Conservation (phyloP, 2,888 invertebrate species). For the Andrena fulva region DNA sequence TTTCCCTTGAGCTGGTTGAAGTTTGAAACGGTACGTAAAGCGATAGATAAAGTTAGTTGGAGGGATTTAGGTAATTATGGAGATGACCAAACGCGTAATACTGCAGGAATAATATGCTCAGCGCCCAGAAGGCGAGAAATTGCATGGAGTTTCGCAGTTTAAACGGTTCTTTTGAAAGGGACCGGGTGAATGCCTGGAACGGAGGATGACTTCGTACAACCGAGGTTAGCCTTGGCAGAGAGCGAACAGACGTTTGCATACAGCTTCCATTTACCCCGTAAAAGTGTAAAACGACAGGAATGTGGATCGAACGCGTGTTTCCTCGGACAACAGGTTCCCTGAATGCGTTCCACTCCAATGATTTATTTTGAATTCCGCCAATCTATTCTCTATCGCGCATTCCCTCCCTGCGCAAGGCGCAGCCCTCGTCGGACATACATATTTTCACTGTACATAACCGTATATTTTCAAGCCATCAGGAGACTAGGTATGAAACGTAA, state of each 20-base stretch:
- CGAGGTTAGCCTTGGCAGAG: background rate
- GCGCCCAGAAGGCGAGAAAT: background rate
- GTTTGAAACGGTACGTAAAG: no score
- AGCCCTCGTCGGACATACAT: background rate
- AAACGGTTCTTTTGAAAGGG: background rate
- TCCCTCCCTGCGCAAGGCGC: background rate
- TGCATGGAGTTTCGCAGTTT: background rate
- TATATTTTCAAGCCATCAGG: background rate
- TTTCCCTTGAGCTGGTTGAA: no score
- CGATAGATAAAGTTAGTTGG: no score
- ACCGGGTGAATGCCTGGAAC: background rate
- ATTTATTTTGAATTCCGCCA: constrained; percentile 26
- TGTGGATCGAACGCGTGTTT: constrained; percentile 27
- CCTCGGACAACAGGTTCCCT: constrained; percentile 32
- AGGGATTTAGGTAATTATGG: no score
- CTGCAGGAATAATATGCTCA: no score
- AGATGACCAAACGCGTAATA: no score
- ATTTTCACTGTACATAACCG: background rate
- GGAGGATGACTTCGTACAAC: background rate
- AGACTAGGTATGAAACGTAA: no score
- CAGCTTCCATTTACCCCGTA: constrained; percentile 15
- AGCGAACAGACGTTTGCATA: constrained; percentile 1
- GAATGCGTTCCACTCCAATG: background rate
- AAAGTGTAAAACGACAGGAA: constrained; percentile 5
- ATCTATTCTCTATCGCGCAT: constrained; percentile 21